Base-by-base conservation (phyloP, 2,113 vertebrate genomes). In the Phycodurus eques region DNA sequence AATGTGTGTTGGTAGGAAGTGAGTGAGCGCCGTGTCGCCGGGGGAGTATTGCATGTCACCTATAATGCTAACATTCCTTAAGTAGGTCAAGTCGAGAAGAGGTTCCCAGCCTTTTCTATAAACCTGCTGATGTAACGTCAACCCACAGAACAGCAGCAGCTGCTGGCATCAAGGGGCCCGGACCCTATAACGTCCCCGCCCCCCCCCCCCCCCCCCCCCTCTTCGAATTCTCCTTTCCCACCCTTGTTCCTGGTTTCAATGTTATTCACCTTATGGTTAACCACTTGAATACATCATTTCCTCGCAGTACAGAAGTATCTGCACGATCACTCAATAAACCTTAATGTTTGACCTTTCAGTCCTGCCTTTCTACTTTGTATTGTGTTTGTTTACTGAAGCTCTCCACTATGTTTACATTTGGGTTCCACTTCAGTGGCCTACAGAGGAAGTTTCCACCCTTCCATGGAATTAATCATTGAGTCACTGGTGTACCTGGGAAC, bases 121-220 rank as follows among this genome's bases (percentile, higher is more conserved):
- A 87, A 88, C 80, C 76, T 81, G 65, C 84, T 89, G 88, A 91
- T 85, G 91, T 89, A 87, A 91, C 86, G 82, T 77, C 87, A 88
- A 88, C 86, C 89, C 78, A 88, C 88, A 90, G 85, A 90, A 84
- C 79, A 86, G 75, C 85, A 85, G 84, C 89, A 89, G 88, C 89
- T 87, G 88, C 80, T 79, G 75, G 84, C 81, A 85, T 86, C 83
- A 31, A 79, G 74, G 75, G 78, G 71, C 80, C 73, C 71, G 74
- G 74, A 84, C 83, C 80, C 83, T 75, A 57, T 63, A 47, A 49
- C 65, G 49, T 53, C 65, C 71, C 63, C 62, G 70, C 31, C 61
- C 68, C 71, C 47, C 31, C 74, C 60, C 67, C 75, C 33, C 39
- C 0, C 44, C 56, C 35, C 46, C 44, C 31, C 27, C 53, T 56